Evolutionary conservation across 2,888 invertebrate species (phyloP), one percentile per base, ranked within the genome.

Genomic region (Lasioglossum vierecki): DNA sequence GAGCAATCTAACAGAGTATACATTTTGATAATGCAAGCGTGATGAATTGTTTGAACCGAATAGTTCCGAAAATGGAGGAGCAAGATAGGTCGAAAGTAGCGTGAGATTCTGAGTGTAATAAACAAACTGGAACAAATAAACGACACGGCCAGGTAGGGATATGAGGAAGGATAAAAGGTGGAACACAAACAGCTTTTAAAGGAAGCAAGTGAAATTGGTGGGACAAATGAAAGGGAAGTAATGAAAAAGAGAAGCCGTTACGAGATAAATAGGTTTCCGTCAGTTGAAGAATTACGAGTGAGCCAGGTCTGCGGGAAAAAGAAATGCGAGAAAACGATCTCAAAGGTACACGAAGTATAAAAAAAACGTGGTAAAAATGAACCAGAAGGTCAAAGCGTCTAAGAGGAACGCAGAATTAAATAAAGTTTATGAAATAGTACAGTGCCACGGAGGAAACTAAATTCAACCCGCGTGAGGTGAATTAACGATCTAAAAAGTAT

Each of bases 161-260:
- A 60, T 46, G 39, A 46, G 70, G 11, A 60, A 71, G 68, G n/a
- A 80, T 68, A 44, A 53, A 75, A 44, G 68, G 30, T 13, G 30
- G 18, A 49, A 39, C n/a, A 70, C 70, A 60, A 70, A 76, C 30
- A 44, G 44, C 60, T 4, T 66, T 60, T 76, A 80, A 76, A 75
- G 35, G 44, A 49, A 75, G 35, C 70, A 71, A 53, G 60, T 57
- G 46, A 76, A 80, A 76, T 60, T 71, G 53, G 39, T 44, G 30
- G 53, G 75, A 80, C 68, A 66, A 74, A 73, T 73, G 73, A 74
- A 71, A 80, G 68, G 35, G 39, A 60, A 68, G 70, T 53, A 53
- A 26, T 46, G 39, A 46, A 66, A 46, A 76, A 66, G 63, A 9
- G 46, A 49, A 30, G 35, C 18, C 11, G 70, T 68, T 39, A 77